phyloP scores from a whole-genome alignment of 2,113 vertebrate genomes.

The Lutjanus erythropterus region DNA sequence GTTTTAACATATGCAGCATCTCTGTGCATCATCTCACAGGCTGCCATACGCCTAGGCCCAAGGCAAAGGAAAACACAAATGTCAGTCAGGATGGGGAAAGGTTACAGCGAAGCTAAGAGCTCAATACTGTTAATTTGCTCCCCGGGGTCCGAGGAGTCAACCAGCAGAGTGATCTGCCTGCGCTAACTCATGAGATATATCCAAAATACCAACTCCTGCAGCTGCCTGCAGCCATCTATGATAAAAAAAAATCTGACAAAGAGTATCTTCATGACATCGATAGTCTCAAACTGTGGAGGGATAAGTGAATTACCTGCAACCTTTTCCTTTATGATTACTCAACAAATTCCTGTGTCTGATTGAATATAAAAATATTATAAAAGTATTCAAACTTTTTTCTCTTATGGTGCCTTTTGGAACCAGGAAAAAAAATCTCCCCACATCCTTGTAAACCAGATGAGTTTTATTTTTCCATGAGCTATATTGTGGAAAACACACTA shows the following conservation, averaged over 20 bases:
- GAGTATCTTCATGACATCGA: slow-evolving; percentile 24
- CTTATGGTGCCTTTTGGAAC: no score
- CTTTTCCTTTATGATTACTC: background rate
- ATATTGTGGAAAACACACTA: background rate
- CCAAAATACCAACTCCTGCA: slow-evolving; percentile 65
- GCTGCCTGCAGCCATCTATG: slow-evolving; percentile 43
- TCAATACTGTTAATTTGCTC: slow-evolving; percentile 83
- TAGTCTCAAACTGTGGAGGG: background rate
- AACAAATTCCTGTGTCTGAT: background rate
- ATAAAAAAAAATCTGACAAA: slow-evolving; percentile 37
- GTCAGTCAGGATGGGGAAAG: slow-evolving; percentile 81
- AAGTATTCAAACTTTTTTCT: background rate
- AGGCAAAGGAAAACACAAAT: slow-evolving; percentile 83
- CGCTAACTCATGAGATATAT: slow-evolving; percentile 62
- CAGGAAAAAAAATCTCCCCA: background rate
- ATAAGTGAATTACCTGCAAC: slow-evolving; percentile 7
- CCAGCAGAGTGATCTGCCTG: slow-evolving; percentile 57
- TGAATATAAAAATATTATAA: background rate
- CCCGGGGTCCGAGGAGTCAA: slow-evolving; percentile 68
- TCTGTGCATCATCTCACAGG: slow-evolving; percentile 64
- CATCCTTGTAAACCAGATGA: background rate
- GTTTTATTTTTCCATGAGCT: background rate
- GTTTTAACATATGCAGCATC: slow-evolving; percentile 80
- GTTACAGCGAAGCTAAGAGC: slow-evolving; percentile 77
- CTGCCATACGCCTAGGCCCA: slow-evolving; percentile 73